These are phyloP conservation scores for Amia ocellicauda DNA, from an alignment of 2,113 vertebrate genomes.

Conservation along the genomic window DNA sequence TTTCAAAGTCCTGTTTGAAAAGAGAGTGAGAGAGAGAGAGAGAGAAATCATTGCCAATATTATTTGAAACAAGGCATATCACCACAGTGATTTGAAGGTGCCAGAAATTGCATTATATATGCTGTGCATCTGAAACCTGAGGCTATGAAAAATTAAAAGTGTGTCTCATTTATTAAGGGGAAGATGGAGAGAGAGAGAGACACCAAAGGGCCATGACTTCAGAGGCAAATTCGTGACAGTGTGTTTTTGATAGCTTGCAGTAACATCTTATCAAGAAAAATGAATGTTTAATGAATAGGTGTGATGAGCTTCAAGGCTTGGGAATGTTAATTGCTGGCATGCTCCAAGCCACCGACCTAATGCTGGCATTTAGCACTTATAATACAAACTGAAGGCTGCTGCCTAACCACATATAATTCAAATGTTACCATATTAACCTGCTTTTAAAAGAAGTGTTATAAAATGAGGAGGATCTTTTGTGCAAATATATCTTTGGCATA, in stretches of 20 bases:
- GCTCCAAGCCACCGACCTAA: background rate
- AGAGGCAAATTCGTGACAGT: background rate
- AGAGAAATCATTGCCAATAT: too few species aligned
- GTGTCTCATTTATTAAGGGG: background rate
- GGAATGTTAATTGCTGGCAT: constrained; percentile 8
- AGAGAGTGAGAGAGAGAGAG: too few species aligned
- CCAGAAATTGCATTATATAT: background rate
- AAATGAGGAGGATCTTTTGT: too few species aligned
- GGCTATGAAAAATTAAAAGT: background rate
- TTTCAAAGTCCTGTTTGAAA: too few species aligned
- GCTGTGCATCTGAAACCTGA: background rate
- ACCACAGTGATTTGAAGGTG: too few species aligned
- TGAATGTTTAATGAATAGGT: constrained; percentile 1
- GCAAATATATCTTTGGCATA: too few species aligned
- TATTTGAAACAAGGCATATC: too few species aligned
- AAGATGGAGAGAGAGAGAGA: background rate
- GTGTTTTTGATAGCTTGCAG: constrained; percentile 3
- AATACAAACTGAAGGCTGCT: background rate
- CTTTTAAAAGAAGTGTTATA: background rate
- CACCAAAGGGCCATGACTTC: background rate
- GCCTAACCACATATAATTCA: background rate
- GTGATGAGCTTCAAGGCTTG: constrained; percentile 1
- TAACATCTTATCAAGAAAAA: background rate
- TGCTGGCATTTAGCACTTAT: constrained; percentile 5
- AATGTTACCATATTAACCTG: background rate